Conservation (phyloP, 2,113 vertebrate species). For the Gobio gobio region DNA sequence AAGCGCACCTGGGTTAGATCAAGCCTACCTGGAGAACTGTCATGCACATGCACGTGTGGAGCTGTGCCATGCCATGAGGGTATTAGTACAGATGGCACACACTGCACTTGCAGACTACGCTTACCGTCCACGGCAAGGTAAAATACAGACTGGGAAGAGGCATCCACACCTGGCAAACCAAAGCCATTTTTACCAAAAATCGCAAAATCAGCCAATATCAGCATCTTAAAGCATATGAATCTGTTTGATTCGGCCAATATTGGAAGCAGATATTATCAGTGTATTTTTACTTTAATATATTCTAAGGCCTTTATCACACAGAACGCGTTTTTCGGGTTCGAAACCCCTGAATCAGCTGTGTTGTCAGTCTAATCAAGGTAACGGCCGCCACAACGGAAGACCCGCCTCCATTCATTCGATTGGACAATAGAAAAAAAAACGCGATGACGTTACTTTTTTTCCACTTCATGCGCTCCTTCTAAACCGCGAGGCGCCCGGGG, state of each 20-base stretch:
- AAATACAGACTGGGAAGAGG: constrained; percentile 63
- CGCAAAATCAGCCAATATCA: not conserved
- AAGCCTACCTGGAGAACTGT: not conserved
- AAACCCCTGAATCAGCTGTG: no score
- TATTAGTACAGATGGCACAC: constrained; percentile 24
- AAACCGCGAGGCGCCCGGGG: no score
- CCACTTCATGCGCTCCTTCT: no score
- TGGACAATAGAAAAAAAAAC: no score
- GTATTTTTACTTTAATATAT: not conserved
- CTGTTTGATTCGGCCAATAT: not conserved
- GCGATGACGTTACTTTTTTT: no score
- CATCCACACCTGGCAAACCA: constrained; percentile 61
- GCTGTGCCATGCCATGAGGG: not conserved
- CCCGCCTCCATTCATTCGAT: no score
- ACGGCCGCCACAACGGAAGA: no score
- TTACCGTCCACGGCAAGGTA: constrained; percentile 65
- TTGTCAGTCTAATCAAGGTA: no score
- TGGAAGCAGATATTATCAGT: not conserved
- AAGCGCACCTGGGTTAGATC: not conserved
- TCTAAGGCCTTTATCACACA: not conserved
- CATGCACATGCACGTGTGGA: not conserved
- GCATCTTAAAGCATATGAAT: not conserved
- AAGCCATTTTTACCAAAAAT: constrained; percentile 48
- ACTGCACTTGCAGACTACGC: constrained; percentile 29
- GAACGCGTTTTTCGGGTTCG: no score